Conservation (phyloP, 1,140 invertebrate species). For the Temnothorax longispinosus region DNA sequence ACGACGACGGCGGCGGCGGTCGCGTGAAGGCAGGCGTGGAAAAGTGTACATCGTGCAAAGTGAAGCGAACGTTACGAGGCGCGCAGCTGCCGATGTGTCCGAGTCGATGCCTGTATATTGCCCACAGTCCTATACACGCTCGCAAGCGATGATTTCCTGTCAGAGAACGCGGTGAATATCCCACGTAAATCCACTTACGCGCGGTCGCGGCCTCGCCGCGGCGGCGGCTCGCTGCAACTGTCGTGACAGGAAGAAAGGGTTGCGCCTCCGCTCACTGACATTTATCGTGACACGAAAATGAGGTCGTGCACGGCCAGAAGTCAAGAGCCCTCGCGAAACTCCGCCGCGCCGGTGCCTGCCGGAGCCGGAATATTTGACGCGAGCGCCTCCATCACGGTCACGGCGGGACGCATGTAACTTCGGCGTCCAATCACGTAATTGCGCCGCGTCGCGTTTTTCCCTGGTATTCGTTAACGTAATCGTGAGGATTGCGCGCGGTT, state of each 20-base stretch:
- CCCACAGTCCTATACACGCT: background rate
- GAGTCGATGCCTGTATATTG: slow-evolving; percentile 7
- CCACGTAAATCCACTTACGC: slow-evolving; percentile 49
- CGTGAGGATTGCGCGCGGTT: slow-evolving; percentile 33
- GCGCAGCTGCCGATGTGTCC: slow-evolving; percentile 42
- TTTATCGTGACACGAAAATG: slow-evolving; percentile 58
- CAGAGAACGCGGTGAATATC: slow-evolving; percentile 27
- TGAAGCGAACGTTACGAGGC: slow-evolving; percentile 39
- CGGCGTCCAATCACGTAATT: slow-evolving; percentile 40
- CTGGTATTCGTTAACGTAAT: slow-evolving; percentile 41
- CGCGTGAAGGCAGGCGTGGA: slow-evolving; percentile 12
- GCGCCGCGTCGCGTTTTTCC: slow-evolving; percentile 20
- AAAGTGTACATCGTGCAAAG: slow-evolving; percentile 46
- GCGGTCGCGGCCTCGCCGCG: slow-evolving; percentile 45
- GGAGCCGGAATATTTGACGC: slow-evolving; percentile 29
- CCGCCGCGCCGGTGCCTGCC: background rate
- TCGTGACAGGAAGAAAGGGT: slow-evolving; percentile 54
- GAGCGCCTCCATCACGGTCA: background rate
- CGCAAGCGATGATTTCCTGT: slow-evolving; percentile 54
- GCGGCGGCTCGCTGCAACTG: slow-evolving; percentile 39
- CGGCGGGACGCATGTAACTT: slow-evolving; percentile 28
- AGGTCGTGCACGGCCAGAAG: slow-evolving; percentile 53
- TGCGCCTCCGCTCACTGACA: slow-evolving; percentile 45
- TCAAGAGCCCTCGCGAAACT: slow-evolving; percentile 41
- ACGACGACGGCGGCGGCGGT: slow-evolving; percentile 7